A percentile compares a stretch with the other conserved stretches of the same genome.
phyloP scores from a whole-genome alignment of 2,797 vertebrate genomes.

The Phaenicophaeus curvirostris region DNA sequence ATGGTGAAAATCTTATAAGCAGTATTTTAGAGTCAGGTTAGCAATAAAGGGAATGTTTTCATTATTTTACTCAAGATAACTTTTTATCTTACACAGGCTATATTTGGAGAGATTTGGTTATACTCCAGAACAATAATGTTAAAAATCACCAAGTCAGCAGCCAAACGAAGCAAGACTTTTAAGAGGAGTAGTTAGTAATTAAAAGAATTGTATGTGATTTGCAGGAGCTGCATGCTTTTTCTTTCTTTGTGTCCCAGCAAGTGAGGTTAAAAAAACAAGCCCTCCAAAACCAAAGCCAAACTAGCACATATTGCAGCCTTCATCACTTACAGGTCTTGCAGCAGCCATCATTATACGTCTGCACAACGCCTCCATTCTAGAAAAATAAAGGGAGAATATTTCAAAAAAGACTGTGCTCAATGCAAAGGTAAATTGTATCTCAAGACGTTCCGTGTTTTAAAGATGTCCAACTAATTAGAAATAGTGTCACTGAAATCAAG shows the following conservation, averaged over 20 bases:
- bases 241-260: constrained; percentile 65
- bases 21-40: not conserved
- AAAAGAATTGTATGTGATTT: constrained; percentile 49
- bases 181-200: constrained; percentile 55
- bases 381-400: constrained; percentile 67
- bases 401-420: constrained; percentile 67
- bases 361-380: constrained; percentile 92
- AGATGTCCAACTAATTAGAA: not conserved
- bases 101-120: constrained; percentile 63
- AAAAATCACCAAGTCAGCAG: constrained; percentile 73
- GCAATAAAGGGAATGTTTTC: not conserved
- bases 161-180: constrained; percentile 68
- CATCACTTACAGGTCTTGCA: constrained; percentile 96
- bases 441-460: not conserved
- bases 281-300: constrained; percentile 71
- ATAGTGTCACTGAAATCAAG: not conserved
- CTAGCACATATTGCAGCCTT: constrained; percentile 64
- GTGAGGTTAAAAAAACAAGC: constrained; percentile 65
- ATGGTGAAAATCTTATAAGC: not conserved
- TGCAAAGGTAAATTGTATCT: not conserved
- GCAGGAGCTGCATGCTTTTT: constrained; percentile 70
- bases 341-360: constrained; percentile 94
- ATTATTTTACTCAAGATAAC: not conserved
- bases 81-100: not conserved
- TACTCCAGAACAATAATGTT: constrained; percentile 71